Evolutionary conservation across 2,797 vertebrate genomes (phyloP), one percentile per base, ranked within the genome.

Genomic region (Echeneis naucrates): DNA sequence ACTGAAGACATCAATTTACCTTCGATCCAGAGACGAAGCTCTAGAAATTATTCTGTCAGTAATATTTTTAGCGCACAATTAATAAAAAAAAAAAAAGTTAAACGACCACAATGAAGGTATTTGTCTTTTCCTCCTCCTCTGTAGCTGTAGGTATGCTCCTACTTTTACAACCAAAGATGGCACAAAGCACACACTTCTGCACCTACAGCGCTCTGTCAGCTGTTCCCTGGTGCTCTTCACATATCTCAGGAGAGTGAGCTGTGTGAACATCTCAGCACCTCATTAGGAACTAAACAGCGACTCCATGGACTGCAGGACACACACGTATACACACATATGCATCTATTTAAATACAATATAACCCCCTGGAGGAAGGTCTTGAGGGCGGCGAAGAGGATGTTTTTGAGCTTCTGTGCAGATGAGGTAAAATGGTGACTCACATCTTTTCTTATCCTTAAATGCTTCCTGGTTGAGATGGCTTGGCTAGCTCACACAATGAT

Each of bases 381-480:
- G 33, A 48, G 69, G 78, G 70, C 71, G 75, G 37, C 53, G 44
- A 57, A 82, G 81, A 91, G 88, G 82, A 89, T 88, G 83, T 89
- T 87, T 89, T 91, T 88, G 72, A 78, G 63, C 56, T 68, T 75
- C 73, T 76, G 63, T 72, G 76, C 71, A 75, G 74, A 80, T 68
- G 78, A 77, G 59, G 70, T 67, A 84, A 91, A 88, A 60, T 47
- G 51, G 63, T 92, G 90, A 91, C 86, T 92, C 90, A 89, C 66
- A 50, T 78, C 78, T 91, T 86, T 83, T 85, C 77, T 91, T 92
- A 88, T 91, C 85, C 77, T 76, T 77, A 77, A 80, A 85, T 67
- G 72, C 83, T 88, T 93, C 88, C 88, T 87, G 80, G 62, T 87
- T 64, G 68, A 75, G 73, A 80, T 24, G 61, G 68, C 58, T 77